Conservation (phyloP, 1,140 invertebrate species). For the Cydia amplana region DNA sequence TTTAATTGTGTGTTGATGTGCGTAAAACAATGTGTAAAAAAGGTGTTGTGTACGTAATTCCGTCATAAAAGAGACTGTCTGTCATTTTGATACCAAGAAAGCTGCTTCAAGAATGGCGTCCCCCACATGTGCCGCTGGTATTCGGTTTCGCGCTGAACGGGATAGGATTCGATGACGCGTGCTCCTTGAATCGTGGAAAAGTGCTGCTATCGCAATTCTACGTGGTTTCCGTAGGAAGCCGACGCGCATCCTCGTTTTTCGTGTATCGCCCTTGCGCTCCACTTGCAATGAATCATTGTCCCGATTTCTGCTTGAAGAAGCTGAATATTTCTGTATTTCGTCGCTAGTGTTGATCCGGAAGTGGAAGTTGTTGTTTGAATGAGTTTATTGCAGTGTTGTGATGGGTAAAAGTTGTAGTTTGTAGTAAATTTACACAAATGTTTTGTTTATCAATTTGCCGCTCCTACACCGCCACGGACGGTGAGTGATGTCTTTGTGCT, state of each 20-base stretch:
- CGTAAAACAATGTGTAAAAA: constrained; percentile 55
- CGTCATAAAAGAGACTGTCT: constrained; percentile 66
- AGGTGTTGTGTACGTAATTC: constrained; percentile 69
- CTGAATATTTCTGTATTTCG: constrained; percentile 46
- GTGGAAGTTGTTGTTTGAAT: constrained; percentile 36
- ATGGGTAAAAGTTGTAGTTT: constrained; percentile 33
- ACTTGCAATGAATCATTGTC: constrained; percentile 70
- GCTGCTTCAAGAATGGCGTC: constrained; percentile 80
- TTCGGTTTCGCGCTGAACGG: constrained; percentile 69
- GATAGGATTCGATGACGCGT: constrained; percentile 71
- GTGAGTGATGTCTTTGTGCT: constrained; percentile 25
- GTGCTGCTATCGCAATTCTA: constrained; percentile 41
- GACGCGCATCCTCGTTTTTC: constrained; percentile 36
- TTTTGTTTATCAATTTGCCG: constrained; percentile 72
- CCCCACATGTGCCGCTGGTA: constrained; percentile 78
- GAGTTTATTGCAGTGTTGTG: constrained; percentile 40
- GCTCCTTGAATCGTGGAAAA: constrained; percentile 57
- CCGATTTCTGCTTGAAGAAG: constrained; percentile 60
- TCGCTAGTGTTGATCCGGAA: constrained; percentile 33
- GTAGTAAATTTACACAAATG: constrained; percentile 45
- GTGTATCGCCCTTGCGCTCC: constrained; percentile 43
- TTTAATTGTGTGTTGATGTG: constrained; percentile 57
- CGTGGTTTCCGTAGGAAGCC: constrained; percentile 47
- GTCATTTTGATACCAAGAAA: constrained; percentile 78
- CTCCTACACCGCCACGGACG: constrained; percentile 39